Conservation (phyloP, 2,888 invertebrate genomes). For the Noctua janthe region DNA sequence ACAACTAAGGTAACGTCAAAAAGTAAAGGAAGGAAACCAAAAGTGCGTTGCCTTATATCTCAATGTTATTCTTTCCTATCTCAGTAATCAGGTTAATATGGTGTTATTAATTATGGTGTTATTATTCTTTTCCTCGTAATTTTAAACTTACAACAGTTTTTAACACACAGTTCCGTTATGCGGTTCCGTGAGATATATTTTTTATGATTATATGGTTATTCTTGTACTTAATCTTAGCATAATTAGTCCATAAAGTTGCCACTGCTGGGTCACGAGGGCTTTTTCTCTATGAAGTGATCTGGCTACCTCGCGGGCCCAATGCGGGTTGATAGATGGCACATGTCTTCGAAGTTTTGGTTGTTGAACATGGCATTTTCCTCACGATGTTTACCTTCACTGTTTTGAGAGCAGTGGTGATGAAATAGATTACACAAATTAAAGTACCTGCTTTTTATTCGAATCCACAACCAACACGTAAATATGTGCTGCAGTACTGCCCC, state of each 20-base stretch:
- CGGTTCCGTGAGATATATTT: not conserved
- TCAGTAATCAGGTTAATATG: slow-evolving; percentile 36
- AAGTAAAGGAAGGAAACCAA: slow-evolving; percentile 32
- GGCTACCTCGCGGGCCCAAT: not conserved
- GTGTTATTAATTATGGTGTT: slow-evolving; percentile 3
- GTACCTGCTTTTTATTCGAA: not conserved
- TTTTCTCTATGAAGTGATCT: not conserved
- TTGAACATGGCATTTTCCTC: not conserved
- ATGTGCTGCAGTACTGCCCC: not conserved
- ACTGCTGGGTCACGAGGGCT: not conserved
- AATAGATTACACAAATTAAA: not conserved
- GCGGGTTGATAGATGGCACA: not conserved
- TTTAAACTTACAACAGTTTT: not conserved
- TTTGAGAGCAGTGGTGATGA: not conserved
- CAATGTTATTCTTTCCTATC: slow-evolving; percentile 41
- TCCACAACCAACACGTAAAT: not conserved
- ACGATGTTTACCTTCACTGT: not conserved
- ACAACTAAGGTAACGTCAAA: slow-evolving; percentile 38
- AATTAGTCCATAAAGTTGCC: not conserved
- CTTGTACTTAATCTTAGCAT: not conserved
- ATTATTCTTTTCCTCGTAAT: slow-evolving; percentile 13
- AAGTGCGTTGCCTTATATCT: slow-evolving; percentile 24
- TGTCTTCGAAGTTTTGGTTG: not conserved
- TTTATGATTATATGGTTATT: not conserved
- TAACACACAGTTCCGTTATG: slow-evolving; percentile 3